phyloP scores from a whole-genome alignment of 2,888 invertebrate species.

The Patella caerulea region DNA sequence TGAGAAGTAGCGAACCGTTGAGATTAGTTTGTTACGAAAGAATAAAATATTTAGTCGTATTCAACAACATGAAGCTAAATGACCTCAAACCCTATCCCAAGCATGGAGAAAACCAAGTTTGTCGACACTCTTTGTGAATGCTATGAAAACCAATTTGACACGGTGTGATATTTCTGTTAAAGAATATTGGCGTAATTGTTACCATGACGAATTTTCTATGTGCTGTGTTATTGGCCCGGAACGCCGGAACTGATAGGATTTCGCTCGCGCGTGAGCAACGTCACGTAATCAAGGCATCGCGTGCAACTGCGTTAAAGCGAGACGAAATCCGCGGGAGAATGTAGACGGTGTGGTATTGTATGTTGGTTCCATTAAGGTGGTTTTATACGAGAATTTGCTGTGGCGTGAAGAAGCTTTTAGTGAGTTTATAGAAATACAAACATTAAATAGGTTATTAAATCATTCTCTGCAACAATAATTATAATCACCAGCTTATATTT shows the following conservation, averaged over 20 bases:
- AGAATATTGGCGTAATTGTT: not conserved
- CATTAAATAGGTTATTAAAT: not conserved
- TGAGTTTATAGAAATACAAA: not conserved
- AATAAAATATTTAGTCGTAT: too few species aligned
- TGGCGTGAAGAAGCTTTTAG: constrained; percentile 10
- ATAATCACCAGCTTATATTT: constrained; percentile 5
- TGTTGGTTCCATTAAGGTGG: not conserved
- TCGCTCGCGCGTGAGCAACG: constrained; percentile 3
- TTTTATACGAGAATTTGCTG: not conserved
- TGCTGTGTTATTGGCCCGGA: not conserved
- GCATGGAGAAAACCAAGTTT: not conserved
- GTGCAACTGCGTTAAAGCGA: constrained; percentile 7
- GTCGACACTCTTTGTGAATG: not conserved
- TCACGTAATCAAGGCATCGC: constrained; percentile 12
- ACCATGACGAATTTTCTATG: constrained; percentile 9
- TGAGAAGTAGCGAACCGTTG: too few species aligned
- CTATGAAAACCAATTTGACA: constrained; percentile 3
- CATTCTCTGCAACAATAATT: not conserved
- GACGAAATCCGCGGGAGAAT: not conserved
- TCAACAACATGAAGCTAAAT: too few species aligned
- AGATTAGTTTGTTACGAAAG: too few species aligned
- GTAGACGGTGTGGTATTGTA: constrained; percentile 1
- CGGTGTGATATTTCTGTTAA: constrained; percentile 5
- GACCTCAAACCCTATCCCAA: not conserved
- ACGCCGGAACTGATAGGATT: constrained; percentile 11